A percentile compares a stretch with the other conserved stretches of the same genome.
phyloP scores from a whole-genome alignment of 2,113 vertebrate genomes.

The Platanista minor region DNA sequence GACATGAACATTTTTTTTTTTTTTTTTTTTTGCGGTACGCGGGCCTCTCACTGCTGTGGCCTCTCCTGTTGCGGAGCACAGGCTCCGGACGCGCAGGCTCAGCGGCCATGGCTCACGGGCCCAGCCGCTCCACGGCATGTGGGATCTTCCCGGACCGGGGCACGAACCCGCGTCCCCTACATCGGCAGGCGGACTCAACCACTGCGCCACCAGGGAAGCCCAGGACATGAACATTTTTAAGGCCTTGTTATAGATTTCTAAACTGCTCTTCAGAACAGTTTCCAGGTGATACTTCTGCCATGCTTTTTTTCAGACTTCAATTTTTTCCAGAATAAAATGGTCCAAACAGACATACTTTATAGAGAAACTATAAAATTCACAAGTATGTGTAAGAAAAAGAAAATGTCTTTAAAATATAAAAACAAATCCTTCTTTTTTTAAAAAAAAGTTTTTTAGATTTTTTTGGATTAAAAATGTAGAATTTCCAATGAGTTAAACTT shows the following conservation, averaged over 20 bases:
- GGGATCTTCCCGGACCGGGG: no score
- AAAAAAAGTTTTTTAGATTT: background rate
- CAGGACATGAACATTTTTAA: background rate
- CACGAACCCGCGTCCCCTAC: no score
- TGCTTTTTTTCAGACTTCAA: background rate
- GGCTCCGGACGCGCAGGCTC: no score
- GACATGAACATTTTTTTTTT: background rate
- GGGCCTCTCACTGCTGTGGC: no score
- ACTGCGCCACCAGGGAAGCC: no score
- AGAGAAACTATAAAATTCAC: background rate
- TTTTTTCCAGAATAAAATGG: background rate
- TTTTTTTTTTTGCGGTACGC: no score
- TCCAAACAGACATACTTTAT: background rate
- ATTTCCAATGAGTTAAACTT: background rate
- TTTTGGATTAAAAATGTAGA: background rate
- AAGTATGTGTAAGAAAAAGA: background rate
- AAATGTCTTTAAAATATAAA: constrained; percentile 3
- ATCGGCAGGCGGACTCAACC: no score
- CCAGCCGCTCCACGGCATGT: no score
- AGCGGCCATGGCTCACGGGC: no score
- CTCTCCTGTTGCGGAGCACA: no score
- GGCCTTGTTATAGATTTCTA: background rate
- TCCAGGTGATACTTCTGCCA: background rate
- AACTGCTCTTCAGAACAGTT: constrained; percentile 3
- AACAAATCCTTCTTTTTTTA: background rate